Percentiles rank a stretch among this genome's conserved stretches.
These are phyloP conservation scores for Phylloscopus whistleri DNA, from an alignment of 2,113 vertebrate genomes.

Conservation along the genomic window DNA sequence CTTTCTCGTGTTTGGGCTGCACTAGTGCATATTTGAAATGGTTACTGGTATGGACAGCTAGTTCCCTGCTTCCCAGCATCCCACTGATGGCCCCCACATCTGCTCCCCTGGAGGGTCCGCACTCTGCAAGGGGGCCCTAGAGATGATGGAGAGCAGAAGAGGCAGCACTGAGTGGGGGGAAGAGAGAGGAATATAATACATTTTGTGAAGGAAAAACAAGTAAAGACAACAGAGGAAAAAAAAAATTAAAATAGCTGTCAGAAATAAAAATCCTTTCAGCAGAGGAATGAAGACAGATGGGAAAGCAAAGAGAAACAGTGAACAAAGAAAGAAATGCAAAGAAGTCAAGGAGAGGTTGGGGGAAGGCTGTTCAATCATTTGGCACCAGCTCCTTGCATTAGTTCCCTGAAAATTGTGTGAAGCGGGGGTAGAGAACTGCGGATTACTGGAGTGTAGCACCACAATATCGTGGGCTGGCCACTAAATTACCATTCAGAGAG, in stretches of 20 bases:
- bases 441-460: slow-evolving; percentile 49
- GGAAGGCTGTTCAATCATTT: slow-evolving; percentile 32
- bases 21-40: neutral
- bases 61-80: neutral
- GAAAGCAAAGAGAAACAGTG: neutral
- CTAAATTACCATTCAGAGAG: slow-evolving; percentile 51
- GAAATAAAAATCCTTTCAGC: neutral
- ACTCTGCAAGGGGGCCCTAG: neutral
- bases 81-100: neutral
- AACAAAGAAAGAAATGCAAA: slow-evolving; percentile 10
- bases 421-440: neutral
- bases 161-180: neutral
- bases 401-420: slow-evolving; percentile 22
- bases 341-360: slow-evolving; percentile 1
- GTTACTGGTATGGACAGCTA: neutral
- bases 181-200: neutral
- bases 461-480: slow-evolving; percentile 53
- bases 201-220: neutral
- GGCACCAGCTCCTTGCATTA: slow-evolving; percentile 17
- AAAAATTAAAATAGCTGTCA: neutral
- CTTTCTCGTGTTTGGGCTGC: fast-evolving
- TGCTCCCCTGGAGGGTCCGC: neutral
- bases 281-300: slow-evolving; percentile 1
- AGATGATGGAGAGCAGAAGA: neutral
- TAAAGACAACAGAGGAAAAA: neutral